Conservation (phyloP, 2,113 vertebrate species). For the Prunella himalayana region DNA sequence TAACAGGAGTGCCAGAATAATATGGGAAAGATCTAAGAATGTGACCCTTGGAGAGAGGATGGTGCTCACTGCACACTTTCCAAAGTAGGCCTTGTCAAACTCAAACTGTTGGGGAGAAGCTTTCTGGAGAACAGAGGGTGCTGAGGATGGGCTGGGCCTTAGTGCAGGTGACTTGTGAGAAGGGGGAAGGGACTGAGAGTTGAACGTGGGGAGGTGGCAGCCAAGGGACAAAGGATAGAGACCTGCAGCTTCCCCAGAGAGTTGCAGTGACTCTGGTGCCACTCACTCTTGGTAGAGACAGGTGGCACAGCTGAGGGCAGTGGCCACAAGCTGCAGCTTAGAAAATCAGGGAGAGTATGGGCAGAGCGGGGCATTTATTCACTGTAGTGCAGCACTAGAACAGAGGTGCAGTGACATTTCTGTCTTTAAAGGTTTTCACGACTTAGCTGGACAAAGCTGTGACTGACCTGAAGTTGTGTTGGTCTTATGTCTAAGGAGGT, state of each 20-base stretch:
- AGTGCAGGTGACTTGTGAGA: not conserved
- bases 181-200: not conserved
- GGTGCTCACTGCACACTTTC: no score
- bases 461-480: not conserved
- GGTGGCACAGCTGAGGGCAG: no score
- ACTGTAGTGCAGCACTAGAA: not conserved
- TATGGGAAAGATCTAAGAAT: not conserved
- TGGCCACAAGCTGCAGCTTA: not conserved
- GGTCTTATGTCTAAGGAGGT: not conserved
- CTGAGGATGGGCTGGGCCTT: not conserved
- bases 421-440: not conserved
- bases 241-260: not conserved
- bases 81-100: not conserved
- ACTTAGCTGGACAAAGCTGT: not conserved
- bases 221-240: not conserved
- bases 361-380: not conserved
- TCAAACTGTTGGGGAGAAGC: not conserved
- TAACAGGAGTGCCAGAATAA: not conserved
- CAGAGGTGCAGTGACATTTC: not conserved
- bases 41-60: not conserved
- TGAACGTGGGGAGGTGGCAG: not conserved
- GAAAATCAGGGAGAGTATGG: not conserved
- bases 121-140: not conserved
- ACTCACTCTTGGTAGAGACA: not conserved
- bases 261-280: not conserved